Base-by-base conservation (phyloP, 35 echinoderm and acorn worm genomes). In the Anneissia japonica region DNA sequence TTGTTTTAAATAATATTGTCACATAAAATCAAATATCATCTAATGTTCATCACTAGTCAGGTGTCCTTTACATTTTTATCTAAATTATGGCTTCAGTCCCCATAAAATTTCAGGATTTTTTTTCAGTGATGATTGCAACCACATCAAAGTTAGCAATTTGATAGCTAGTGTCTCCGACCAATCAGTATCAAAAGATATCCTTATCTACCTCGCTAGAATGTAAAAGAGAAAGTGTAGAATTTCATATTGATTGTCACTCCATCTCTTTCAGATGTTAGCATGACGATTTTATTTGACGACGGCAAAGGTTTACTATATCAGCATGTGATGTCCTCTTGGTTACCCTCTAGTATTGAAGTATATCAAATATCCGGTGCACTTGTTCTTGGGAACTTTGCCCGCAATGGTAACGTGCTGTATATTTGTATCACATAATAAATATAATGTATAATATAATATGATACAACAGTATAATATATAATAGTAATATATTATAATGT, bases 321-420 rank as follows among this genome's bases (percentile, higher is more conserved):
- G 75, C 83, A 77, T 30, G 90, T 99, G 28, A 84, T 99, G 80
- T 81, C 86, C 37, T 80, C 81, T 16, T 99, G 96, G 96, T 33
- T 99, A 34, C 36, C 39, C 14, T 93, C 91, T 21, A 36, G 30
- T 0, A 82, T 72, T 79, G 89, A 91, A 17, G 85, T 88, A 43
- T 94, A 89, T 83, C 82, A 90, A 46, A 94, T 99, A 84, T 99
- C 96, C 29, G 96, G 88, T 79, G 92, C 96, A 26, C 82, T 99
- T 55, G 96, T 92, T 29, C 38, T 99, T 16, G 96, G 96, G 6
- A 99, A 99, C 89, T 99, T 99, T 90, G 96, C 96, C 33, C 91
- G 96, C 46, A 99, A 86, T 82, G 96, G 96, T 94, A 87, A 99
- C 89, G 78, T 46, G 31, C 0, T 35, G 26, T 34, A 12, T 79